A percentile compares a stretch with the other conserved stretches of the same genome.
Evolutionary conservation across 2,888 invertebrate species (phyloP).

Genomic region (Mechanitis mazaeus): DNA sequence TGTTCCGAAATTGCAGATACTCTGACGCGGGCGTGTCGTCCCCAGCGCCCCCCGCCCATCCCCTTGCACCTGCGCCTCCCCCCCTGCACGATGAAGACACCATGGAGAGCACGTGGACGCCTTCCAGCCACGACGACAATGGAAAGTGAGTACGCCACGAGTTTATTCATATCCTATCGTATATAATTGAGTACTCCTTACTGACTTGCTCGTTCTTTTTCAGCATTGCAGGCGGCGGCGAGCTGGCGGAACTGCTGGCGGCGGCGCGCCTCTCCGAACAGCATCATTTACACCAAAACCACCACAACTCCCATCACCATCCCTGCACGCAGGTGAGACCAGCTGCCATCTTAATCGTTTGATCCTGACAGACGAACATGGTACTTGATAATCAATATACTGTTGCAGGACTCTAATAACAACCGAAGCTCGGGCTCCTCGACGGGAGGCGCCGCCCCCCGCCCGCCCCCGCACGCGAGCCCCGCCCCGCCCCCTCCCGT

Average conservation of each 20-base stretch:
- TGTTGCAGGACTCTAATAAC: slow-evolving; percentile 42
- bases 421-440: slow-evolving; percentile 30
- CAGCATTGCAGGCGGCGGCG: slow-evolving; percentile 12
- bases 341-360: not conserved
- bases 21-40: slow-evolving; percentile 7
- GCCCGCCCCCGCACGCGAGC: slow-evolving; percentile 17
- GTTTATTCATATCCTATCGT: not conserved
- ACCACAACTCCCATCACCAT: slow-evolving; percentile 31
- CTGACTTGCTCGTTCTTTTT: not conserved
- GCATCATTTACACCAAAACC: slow-evolving; percentile 31
- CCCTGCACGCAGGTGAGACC: slow-evolving; percentile 33
- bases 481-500: slow-evolving; percentile 20
- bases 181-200: not conserved
- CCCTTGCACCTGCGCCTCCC: slow-evolving; percentile 12
- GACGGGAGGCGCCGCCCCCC: slow-evolving; percentile 14
- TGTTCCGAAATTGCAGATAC: not conserved
- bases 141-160: slow-evolving; percentile 30
- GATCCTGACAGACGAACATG: too few relatives aligned
- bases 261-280: slow-evolving; percentile 35
- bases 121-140: slow-evolving; percentile 32
- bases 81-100: slow-evolving; percentile 51
- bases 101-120: slow-evolving; percentile 51
- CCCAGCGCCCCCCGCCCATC: slow-evolving; percentile 16
- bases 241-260: slow-evolving; percentile 35
- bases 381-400: too few relatives aligned